Evolutionary conservation across 1,140 invertebrate species (phyloP).

Genomic region (Pemphigus obesinymphae): DNA sequence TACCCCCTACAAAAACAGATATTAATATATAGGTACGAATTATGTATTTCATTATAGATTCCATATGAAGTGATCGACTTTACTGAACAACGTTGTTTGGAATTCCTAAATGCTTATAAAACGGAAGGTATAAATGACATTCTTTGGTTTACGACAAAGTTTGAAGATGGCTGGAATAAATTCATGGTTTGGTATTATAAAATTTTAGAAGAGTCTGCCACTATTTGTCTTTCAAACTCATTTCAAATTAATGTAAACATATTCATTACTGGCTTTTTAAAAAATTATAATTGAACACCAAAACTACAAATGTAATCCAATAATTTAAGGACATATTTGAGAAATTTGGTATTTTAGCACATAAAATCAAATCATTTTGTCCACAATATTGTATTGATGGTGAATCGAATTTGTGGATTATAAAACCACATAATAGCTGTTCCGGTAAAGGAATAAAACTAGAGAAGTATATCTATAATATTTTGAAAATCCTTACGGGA

Average conservation of each 20-base stretch:
- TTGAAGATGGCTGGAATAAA: neutral
- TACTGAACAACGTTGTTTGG: conserved; percentile 18
- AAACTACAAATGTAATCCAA: too few species aligned
- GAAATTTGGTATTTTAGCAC: neutral
- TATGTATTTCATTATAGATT: too few species aligned
- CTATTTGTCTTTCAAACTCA: neutral
- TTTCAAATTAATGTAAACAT: conserved; percentile 12
- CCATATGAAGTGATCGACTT: conserved; percentile 22
- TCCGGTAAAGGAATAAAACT: neutral
- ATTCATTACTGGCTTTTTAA: neutral
- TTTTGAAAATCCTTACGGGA: neutral
- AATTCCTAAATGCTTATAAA: conserved; percentile 9
- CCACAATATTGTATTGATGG: neutral
- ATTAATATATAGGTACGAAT: too few species aligned
- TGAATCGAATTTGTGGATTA: neutral
- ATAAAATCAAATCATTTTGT: neutral
- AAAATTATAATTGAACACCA: too few species aligned
- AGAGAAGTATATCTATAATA: neutral
- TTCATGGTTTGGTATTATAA: conserved; percentile 7
- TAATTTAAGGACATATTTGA: conserved; percentile 3
- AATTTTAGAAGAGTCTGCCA: neutral
- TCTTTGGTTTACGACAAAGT: neutral
- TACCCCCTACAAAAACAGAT: too few species aligned
- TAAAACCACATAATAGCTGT: neutral
- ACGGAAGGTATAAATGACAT: neutral